Evolutionary conservation across 2,888 invertebrate genomes (phyloP), one percentile per base, ranked within the genome.

Genomic region (Noctua fimbriata): DNA sequence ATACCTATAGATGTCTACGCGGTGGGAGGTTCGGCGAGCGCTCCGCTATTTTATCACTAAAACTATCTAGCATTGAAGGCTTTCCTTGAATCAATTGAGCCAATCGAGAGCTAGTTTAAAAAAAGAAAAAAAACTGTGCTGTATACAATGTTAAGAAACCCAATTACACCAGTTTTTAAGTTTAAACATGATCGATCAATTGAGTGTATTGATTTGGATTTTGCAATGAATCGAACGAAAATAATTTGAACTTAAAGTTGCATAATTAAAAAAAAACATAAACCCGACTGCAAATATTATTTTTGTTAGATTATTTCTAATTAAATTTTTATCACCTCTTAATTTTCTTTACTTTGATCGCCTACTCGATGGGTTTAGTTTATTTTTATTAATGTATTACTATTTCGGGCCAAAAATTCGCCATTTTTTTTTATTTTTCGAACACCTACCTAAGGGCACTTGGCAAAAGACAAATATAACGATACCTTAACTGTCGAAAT

Each of bases 61-160:
- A 78, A 41, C 36, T 55, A 49, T 71, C 36, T n/a, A 55, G 32
- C 28, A 36, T 47, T 55, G 36, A 44, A 69, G 52, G 60, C 44
- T 55, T 24, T 44, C 58, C 21, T 4, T 24, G 32, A 49, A 81
- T 49, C 21, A 73, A 73, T 24, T 47, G 9, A 72, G 18, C 18
- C n/a, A 58, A 21, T 24, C 14, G 14, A 3, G 36, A 58, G 24
- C 28, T 0, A 3, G 10, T 10, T 55, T 24, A 12, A 28, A 60
- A 52, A 7, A 52, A 32, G 5, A 69, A 1, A 41, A 18, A 12
- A 41, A n/a, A 24, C 18, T 75, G 6, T 58, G 28, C 14, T 28
- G 7, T n/a, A 10, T 41, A 60, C 16, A 28, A 76, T 32, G 10
- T 16, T 28, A 14, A 28, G 10, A 41, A 76, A 52, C 14, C 12